Percentiles rank a stretch among this genome's conserved stretches.
phyloP scores from a whole-genome alignment of 1,140 invertebrate species.

The Himalopsyche phryganea region DNA sequence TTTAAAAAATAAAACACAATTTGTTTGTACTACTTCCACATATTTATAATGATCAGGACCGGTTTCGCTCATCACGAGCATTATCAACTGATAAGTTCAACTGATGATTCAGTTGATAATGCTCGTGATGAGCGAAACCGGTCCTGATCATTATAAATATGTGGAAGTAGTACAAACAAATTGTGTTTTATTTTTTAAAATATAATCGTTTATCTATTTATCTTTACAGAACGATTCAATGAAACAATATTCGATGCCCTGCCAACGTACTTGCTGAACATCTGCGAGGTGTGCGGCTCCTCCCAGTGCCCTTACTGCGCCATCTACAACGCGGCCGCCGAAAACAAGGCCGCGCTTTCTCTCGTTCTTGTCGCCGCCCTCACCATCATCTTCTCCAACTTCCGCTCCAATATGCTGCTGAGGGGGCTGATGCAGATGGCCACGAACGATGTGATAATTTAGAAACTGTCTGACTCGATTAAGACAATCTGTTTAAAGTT shows the following conservation, averaged over 20 bases:
- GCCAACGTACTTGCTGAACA: slow-evolving; percentile 84
- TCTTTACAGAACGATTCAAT: slow-evolving; percentile 85
- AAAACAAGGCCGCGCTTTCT: slow-evolving; percentile 44
- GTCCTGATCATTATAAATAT: no score
- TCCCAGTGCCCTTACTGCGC: slow-evolving; percentile 97
- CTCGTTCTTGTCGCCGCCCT: slow-evolving; percentile 39
- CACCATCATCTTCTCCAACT: slow-evolving; percentile 11
- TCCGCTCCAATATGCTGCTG: slow-evolving; percentile 5
- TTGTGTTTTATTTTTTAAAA: no score
- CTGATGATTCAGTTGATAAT: no score
- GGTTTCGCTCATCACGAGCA: no score
- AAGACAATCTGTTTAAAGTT: background rate
- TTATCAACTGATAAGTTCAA: no score
- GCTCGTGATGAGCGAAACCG: no score
- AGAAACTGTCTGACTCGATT: background rate
- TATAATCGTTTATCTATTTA: no score
- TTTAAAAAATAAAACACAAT: no score
- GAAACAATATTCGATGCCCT: slow-evolving; percentile 89
- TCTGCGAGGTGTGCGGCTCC: slow-evolving; percentile 97
- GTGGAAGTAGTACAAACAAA: no score
- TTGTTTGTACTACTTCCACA: no score
- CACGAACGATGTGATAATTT: slow-evolving; percentile 11
- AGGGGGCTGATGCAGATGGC: slow-evolving; percentile 10
- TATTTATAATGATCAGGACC: no score
- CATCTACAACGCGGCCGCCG: slow-evolving; percentile 71